Conservation (phyloP, 1,140 invertebrate species). For the Acromyrmex charruanus region DNA sequence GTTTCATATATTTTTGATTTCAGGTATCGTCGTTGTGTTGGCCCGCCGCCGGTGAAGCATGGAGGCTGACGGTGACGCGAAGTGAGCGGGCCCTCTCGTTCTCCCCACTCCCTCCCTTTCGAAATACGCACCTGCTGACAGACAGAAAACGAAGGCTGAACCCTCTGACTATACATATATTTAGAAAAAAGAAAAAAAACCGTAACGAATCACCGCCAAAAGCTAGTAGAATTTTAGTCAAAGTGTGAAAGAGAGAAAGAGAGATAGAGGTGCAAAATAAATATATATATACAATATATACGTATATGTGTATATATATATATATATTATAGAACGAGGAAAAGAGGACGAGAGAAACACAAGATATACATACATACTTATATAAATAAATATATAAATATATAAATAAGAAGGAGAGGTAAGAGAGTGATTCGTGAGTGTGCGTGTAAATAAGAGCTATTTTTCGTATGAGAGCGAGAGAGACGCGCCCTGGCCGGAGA, state of each 20-base stretch:
- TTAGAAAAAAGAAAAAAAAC: constrained; percentile 45
- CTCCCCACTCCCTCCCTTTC: constrained; percentile 26
- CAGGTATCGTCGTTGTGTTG: constrained; percentile 29
- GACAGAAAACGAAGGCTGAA: constrained; percentile 57
- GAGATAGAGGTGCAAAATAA: constrained; percentile 29
- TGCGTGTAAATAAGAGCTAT: constrained; percentile 76
- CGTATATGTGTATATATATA: constrained; percentile 30
- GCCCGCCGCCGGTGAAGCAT: constrained; percentile 31
- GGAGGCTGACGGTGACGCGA: constrained; percentile 46
- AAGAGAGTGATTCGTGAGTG: constrained; percentile 43
- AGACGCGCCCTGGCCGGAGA: constrained; percentile 57
- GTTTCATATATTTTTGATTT: constrained; percentile 34
- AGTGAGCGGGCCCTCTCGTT: constrained; percentile 41
- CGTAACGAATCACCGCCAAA: constrained; percentile 69
- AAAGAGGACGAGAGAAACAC: constrained; percentile 18
- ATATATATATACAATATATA: constrained; percentile 40
- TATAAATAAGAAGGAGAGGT: constrained; percentile 5
- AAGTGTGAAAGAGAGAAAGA: constrained; percentile 27
- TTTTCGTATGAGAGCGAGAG: constrained; percentile 74
- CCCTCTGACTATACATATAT: constrained; percentile 50
- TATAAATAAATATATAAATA: constrained; percentile 60
- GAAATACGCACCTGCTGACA: constrained; percentile 46
- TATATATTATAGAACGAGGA: constrained; percentile 27
- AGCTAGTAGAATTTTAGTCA: constrained; percentile 62
- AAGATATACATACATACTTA: constrained; percentile 24